Evolutionary conservation across 2,888 invertebrate species (phyloP).

Genomic region (Psylliodes chrysocephalus): DNA sequence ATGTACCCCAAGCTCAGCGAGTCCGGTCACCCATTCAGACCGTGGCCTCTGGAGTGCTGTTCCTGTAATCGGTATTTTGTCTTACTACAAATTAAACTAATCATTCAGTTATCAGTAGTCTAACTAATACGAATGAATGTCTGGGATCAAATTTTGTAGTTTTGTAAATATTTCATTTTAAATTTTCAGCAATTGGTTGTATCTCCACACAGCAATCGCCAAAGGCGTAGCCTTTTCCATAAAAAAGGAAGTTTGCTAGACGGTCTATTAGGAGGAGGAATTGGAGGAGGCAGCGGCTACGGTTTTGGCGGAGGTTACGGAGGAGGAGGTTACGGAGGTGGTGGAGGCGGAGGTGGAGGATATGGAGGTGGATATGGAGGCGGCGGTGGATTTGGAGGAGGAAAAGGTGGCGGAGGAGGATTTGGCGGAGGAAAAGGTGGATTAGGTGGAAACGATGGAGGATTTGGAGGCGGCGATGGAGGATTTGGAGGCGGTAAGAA

Average conservation of each 20-base stretch:
- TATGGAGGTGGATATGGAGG: conserved; percentile 39
- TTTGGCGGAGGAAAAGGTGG: conserved; percentile 45
- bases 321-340: conserved; percentile 40
- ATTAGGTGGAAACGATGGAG: conserved; percentile 26
- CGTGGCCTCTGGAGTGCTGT: too few relatives aligned
- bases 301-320: conserved; percentile 40
- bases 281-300: conserved; percentile 43
- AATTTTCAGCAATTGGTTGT: neutral
- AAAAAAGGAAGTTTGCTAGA: neutral
- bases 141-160: too few relatives aligned
- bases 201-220: neutral
- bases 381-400: conserved; percentile 24
- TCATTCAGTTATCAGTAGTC: too few relatives aligned
- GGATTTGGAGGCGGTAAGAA: conserved; percentile 35
- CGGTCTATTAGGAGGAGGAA: conserved; percentile 54
- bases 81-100: too few relatives aligned
- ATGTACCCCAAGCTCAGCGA: too few relatives aligned
- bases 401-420: conserved; percentile 36
- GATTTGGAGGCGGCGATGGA: conserved; percentile 42
- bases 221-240: neutral
- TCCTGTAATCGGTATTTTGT: too few relatives aligned
- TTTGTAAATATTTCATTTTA: too few relatives aligned
- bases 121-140: too few relatives aligned
- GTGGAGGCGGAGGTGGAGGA: conserved; percentile 44
- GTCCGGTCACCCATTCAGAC: too few relatives aligned